Evolutionary conservation across 2,113 vertebrate species (phyloP).

Genomic region (Mus musculus): DNA sequence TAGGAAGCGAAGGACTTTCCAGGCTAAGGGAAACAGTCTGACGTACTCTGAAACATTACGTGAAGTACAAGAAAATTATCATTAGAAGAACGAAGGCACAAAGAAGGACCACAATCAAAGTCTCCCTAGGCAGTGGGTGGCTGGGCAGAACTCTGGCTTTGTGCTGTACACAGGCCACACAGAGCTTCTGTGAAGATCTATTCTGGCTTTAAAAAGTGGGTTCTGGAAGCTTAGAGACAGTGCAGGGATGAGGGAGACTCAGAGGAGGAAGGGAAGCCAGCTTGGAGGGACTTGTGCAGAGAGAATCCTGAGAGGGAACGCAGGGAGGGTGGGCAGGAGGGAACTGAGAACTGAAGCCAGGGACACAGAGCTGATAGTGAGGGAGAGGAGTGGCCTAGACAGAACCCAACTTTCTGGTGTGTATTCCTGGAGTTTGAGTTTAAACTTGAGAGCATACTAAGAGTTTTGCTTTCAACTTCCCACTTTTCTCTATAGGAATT

Average conservation of each 20-base stretch:
- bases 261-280: background rate
- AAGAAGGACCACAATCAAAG: background rate
- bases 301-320: no score
- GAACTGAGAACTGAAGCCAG: accelerated
- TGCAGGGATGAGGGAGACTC: accelerated
- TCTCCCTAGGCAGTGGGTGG: no score
- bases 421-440: background rate
- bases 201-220: accelerated
- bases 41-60: background rate
- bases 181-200: background rate
- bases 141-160: background rate
- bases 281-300: background rate
- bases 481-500: background rate
- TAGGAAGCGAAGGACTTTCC: background rate
- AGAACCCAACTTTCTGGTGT: background rate
- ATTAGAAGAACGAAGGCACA: accelerated
- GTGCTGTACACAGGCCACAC: accelerated
- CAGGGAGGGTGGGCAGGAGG: background rate
- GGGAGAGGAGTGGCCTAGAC: no score
- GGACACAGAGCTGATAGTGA: background rate
- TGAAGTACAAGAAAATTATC: no score
- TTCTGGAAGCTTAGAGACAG: background rate
- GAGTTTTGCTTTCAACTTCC: background rate
- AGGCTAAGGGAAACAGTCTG: background rate
- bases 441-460: background rate